phyloP scores from a whole-genome alignment of 35 echinoderm and acorn worm genomes.

The Ophioderma brevispina region DNA sequence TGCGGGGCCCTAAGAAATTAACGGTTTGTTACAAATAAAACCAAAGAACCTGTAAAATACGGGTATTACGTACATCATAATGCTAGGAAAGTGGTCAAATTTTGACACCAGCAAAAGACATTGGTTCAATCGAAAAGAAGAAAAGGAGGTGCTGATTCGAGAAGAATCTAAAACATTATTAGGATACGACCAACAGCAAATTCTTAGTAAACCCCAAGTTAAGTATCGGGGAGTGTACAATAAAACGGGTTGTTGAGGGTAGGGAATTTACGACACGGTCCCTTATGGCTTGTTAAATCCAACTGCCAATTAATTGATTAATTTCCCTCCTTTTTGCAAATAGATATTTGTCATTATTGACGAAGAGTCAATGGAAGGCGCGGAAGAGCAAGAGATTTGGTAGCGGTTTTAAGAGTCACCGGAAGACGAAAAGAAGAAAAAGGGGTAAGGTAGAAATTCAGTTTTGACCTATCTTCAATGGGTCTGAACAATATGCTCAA shows the following conservation, averaged over 20 bases:
- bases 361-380: too few species aligned
- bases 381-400: too few species aligned
- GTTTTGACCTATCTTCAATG: too few species aligned
- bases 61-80: slow-evolving; percentile 74
- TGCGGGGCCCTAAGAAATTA: slow-evolving; percentile 61
- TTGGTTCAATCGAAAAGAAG: slow-evolving; percentile 37
- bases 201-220: slow-evolving; percentile 25
- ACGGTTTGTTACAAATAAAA: slow-evolving; percentile 51
- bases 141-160: slow-evolving; percentile 21
- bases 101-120: too few species aligned
- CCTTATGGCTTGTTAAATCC: slow-evolving; percentile 72
- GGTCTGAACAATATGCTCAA: too few species aligned
- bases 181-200: slow-evolving; percentile 33
- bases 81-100: slow-evolving; percentile 41
- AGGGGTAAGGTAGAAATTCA: too few species aligned
- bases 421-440: too few species aligned
- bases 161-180: slow-evolving; percentile 50
- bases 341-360: too few species aligned
- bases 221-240: slow-evolving; percentile 83
- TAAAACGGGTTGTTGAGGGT: slow-evolving; percentile 61
- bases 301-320: too few species aligned
- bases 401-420: too few species aligned
- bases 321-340: too few species aligned
- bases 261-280: slow-evolving; percentile 54
- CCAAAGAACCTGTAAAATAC: slow-evolving; percentile 55